Evolutionary conservation across 2,888 invertebrate genomes (phyloP).

Genomic region (Kuschelorhynchus macadamiae): DNA sequence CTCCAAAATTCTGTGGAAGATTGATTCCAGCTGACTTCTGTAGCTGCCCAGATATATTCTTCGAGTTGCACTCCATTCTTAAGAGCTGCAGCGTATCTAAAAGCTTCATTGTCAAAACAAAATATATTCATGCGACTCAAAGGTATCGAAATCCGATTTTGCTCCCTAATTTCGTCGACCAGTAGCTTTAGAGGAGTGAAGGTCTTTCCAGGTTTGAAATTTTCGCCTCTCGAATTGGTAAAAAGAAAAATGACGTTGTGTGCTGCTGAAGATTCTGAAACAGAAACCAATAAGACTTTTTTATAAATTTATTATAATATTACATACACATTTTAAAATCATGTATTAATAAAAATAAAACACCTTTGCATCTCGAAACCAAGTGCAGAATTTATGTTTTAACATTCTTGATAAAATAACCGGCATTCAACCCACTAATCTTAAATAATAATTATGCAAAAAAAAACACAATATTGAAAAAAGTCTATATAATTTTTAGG

Average conservation of each 20-base stretch:
- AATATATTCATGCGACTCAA: constrained; percentile 58
- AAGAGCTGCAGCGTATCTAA: constrained; percentile 58
- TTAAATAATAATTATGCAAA: too few relatives aligned
- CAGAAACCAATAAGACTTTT: too few relatives aligned
- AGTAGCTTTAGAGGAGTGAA: constrained; percentile 13
- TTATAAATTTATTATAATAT: too few relatives aligned
- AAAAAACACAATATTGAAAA: too few relatives aligned
- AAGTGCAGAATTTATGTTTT: too few relatives aligned
- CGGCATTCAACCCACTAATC: too few relatives aligned
- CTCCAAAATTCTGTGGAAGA: constrained; percentile 55
- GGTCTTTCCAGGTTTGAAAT: constrained; percentile 59
- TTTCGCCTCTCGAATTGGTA: constrained; percentile 59
- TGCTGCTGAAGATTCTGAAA: constrained; percentile 59
- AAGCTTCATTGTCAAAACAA: constrained; percentile 63
- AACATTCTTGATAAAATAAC: too few relatives aligned
- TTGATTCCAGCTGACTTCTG: constrained; percentile 54
- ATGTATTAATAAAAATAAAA: too few relatives aligned
- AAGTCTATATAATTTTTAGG: too few relatives aligned
- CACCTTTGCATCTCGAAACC: too few relatives aligned
- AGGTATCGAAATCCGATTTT: constrained; percentile 1
- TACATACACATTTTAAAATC: too few relatives aligned
- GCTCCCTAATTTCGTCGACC: constrained; percentile 6
- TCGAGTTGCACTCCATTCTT: constrained; percentile 53
- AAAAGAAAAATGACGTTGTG: constrained; percentile 63
- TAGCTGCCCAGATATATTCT: constrained; percentile 33